Base-by-base conservation (phyloP, 2,888 invertebrate species). In the Alviniconcha strummeri region DNA sequence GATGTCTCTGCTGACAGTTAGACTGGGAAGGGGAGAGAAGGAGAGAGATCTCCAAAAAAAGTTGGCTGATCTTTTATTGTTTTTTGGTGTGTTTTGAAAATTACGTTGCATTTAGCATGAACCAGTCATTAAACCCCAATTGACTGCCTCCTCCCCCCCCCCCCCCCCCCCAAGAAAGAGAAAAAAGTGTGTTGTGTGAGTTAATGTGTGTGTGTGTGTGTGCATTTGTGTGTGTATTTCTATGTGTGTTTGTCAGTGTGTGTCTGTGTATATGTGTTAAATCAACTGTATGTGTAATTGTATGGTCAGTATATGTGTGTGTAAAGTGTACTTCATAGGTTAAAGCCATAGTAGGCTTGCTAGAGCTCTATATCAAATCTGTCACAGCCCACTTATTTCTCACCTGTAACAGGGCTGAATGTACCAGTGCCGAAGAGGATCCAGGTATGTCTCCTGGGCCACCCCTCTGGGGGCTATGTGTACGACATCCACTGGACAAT, bases 401-500 rank as follows among this genome's bases (percentile, higher is more conserved):
- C 60, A 60, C 60, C 60, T 60, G 13, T 60, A 13, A 60, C 60
- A 82, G 82, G 82, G 52, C 75, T 56, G 7, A 75, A n/a, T 67
- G 77, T 77, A 13, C 82, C 82, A 5, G 57, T 71, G 55, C 82
- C 82, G 57, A 69, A 69, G 75, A 76, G 77, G 19, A 71, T 77
- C 4, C 76, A 54, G 60, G 82, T 82, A 69, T 82, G 82, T 64
- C 64, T 54, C 36, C 36, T 36, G 54, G 77, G 77, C 56, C 82
- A 15, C 5, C n/a, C 9, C 8, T 36, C 69, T 11, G 56, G 55
- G 17, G 69, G 69, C 1, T 36, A 77, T 0, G 55, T 82, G 54
- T 76, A 75, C 8, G 82, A 82, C 82, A 82, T 82, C 55, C 77
- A 69, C 56, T 82, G 82, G 82, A n/a, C 55, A 19, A 69, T 82